Percentiles rank a stretch among this genome's conserved stretches.
Conservation (phyloP, 2,113 vertebrate genomes). For the Anas platyrhynchos region DNA sequence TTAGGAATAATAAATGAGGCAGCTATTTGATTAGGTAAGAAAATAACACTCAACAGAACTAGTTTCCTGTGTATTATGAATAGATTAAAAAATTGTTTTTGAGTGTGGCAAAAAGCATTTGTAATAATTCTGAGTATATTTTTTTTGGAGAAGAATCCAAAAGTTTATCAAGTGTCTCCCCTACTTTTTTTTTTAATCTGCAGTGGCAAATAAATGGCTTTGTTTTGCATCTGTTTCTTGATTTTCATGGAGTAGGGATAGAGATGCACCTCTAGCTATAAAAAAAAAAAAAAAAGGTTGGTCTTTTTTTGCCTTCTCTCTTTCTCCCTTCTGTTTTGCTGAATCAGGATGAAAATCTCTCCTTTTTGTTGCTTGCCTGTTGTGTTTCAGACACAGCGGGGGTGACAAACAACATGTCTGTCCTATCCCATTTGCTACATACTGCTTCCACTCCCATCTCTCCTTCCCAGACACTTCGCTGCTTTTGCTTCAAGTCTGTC, state of each 20-base stretch:
- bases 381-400: not conserved
- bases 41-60: not conserved
- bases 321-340: not conserved
- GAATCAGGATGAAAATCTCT: not conserved
- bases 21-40: not conserved
- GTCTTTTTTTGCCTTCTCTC: accelerated
- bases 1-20: not conserved
- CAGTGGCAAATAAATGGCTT: not conserved
- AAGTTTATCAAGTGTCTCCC: not conserved
- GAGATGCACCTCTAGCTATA: not conserved
- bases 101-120: not conserved
- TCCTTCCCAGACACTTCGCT: not conserved
- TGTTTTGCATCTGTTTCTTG: not conserved
- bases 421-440: not conserved
- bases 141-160: not conserved
- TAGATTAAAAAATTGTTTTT: not conserved
- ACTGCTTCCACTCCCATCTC: not conserved
- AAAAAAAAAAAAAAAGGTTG: not conserved
- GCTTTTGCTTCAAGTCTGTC: not conserved
- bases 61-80: not conserved
- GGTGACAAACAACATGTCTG: not conserved
- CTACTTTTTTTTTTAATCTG: not conserved
- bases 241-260: not conserved
- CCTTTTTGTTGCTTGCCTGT: not conserved
- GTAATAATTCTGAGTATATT: not conserved